phyloP scores from a whole-genome alignment of 2,797 vertebrate genomes.

The Okamejei kenojei region DNA sequence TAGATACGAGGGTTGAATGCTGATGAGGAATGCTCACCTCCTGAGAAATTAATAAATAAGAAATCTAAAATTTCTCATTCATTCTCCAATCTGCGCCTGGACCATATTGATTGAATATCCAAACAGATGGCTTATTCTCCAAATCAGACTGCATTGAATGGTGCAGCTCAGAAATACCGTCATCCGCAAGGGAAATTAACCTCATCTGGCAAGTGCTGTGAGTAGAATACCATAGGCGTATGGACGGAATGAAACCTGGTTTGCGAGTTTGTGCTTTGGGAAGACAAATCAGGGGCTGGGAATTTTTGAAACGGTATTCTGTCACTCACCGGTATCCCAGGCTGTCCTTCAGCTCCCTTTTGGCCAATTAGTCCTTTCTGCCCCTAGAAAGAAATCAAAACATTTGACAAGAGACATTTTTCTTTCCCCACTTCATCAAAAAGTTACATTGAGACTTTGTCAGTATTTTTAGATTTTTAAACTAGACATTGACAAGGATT shows the following conservation, averaged over 20 bases:
- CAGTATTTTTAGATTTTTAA: not conserved
- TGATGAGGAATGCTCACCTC: too few relatives aligned
- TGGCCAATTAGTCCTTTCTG: slow-evolving; percentile 49
- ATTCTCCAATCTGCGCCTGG: not conserved
- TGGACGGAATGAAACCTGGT: not conserved
- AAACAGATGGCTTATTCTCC: not conserved
- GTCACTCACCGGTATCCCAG: slow-evolving; percentile 55
- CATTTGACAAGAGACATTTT: not conserved
- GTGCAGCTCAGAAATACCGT: not conserved
- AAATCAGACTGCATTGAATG: not conserved
- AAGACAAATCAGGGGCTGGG: not conserved
- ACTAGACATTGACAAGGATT: not conserved
- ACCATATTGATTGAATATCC: not conserved
- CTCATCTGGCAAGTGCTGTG: not conserved
- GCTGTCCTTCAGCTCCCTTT: slow-evolving; percentile 52
- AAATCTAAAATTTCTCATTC: not conserved
- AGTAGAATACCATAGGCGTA: not conserved
- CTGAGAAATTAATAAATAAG: not conserved
- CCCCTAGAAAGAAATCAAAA: slow-evolving; percentile 51
- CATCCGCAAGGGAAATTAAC: not conserved
- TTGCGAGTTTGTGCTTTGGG: not conserved
- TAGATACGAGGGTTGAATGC: too few relatives aligned
- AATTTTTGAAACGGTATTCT: not conserved
- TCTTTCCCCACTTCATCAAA: not conserved
- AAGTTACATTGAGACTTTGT: not conserved